Percentiles rank a stretch among this genome's conserved stretches.
Evolutionary conservation across 2,797 vertebrate genomes (phyloP).

Genomic region (Poeciliopsis gracilis): DNA sequence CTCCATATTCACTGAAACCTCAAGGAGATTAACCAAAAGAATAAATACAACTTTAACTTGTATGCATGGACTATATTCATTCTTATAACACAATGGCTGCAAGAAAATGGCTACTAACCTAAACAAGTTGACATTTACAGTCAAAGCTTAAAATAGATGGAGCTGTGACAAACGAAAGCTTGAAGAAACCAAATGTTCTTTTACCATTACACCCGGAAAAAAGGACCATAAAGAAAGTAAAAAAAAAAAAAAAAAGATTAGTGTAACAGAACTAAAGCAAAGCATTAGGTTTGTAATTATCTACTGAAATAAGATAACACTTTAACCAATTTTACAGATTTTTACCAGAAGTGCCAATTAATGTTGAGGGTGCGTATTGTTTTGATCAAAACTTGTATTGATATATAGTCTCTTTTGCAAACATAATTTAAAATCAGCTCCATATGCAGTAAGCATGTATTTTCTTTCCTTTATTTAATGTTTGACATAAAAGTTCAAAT

Average conservation of each 20-base stretch:
- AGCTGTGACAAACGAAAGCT: background rate
- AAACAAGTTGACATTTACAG: background rate
- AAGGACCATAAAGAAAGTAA: background rate
- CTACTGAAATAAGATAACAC: background rate
- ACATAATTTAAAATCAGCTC: slow-evolving; percentile 1
- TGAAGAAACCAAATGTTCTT: background rate
- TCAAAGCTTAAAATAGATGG: background rate
- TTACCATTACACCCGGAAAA: background rate
- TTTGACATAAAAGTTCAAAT: slow-evolving; percentile 12
- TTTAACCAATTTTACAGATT: background rate
- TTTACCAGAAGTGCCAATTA: background rate
- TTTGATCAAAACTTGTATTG: slow-evolving; percentile 19
- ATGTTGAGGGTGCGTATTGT: background rate
- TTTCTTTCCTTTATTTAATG: slow-evolving; percentile 46
- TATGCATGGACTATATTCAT: background rate
- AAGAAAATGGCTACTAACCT: background rate
- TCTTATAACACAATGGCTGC: background rate
- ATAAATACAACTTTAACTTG: background rate
- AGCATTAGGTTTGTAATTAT: background rate
- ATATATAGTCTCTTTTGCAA: slow-evolving; percentile 18
- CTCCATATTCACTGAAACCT: background rate
- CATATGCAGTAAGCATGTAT: slow-evolving; percentile 14
- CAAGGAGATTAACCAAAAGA: background rate
- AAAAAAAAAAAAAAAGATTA: background rate
- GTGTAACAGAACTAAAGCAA: background rate